phyloP scores from a whole-genome alignment of 2,113 vertebrate genomes.

The Patagioenas fasciata region DNA sequence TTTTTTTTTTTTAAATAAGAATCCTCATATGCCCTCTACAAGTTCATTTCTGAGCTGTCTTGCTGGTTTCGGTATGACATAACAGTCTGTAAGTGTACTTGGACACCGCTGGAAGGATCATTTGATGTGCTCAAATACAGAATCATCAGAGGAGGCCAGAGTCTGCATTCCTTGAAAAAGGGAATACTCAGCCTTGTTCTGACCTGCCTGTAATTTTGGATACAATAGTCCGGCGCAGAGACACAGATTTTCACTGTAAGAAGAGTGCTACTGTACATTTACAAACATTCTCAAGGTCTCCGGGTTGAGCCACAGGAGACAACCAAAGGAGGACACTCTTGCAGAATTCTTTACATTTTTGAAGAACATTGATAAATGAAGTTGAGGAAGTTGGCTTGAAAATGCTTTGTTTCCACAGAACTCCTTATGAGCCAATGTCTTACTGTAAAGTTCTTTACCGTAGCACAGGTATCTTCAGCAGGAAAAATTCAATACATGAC shows the following conservation, averaged over 20 bases:
- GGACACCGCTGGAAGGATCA: slow-evolving; percentile 76
- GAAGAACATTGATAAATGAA: slow-evolving; percentile 76
- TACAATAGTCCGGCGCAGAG: slow-evolving; percentile 74
- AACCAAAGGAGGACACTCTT: slow-evolving; percentile 67
- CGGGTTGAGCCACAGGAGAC: slow-evolving; percentile 62
- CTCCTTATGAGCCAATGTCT: slow-evolving; percentile 64
- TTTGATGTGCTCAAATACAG: slow-evolving; percentile 89
- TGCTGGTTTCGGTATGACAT: slow-evolving; percentile 93
- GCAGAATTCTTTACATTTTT: slow-evolving; percentile 74
- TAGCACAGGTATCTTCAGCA: slow-evolving; percentile 74
- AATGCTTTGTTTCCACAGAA: slow-evolving; percentile 68
- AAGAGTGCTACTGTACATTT: slow-evolving; percentile 82
- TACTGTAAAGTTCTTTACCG: slow-evolving; percentile 69
- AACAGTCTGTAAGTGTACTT: slow-evolving; percentile 82
- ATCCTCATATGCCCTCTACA: slow-evolving; percentile 73
- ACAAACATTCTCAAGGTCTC: slow-evolving; percentile 80
- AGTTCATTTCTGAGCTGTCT: slow-evolving; percentile 82
- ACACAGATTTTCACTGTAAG: slow-evolving; percentile 70
- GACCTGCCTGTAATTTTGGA: slow-evolving; percentile 58
- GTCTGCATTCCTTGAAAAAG: slow-evolving; percentile 72
- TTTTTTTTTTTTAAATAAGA: slow-evolving; percentile 49
- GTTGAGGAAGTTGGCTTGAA: slow-evolving; percentile 73
- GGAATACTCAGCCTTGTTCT: slow-evolving; percentile 67
- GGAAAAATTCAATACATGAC: slow-evolving; percentile 95
- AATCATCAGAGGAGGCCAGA: slow-evolving; percentile 73